phyloP scores from a whole-genome alignment of 2,888 invertebrate genomes.

The Hetaerina titia region DNA sequence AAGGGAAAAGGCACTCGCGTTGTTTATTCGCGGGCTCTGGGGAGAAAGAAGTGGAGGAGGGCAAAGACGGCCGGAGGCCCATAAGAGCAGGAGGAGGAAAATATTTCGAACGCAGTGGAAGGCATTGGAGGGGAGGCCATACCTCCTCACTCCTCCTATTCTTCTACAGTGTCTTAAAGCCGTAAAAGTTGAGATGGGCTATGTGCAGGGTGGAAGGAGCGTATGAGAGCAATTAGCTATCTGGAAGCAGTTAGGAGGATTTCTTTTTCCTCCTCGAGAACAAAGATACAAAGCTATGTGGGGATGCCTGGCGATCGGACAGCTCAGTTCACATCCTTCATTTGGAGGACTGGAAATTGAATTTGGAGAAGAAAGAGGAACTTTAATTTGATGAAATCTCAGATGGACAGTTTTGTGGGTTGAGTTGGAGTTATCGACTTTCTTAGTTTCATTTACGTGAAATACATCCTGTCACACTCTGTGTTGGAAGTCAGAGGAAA shows the following conservation, averaged over 20 bases:
- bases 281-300: neutral
- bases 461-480: too few species aligned
- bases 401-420: neutral
- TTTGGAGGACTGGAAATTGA: neutral
- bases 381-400: neutral
- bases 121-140: neutral
- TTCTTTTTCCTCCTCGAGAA: neutral
- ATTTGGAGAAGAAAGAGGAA: neutral
- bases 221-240: neutral
- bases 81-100: neutral
- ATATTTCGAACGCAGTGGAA: slow-evolving; percentile 8
- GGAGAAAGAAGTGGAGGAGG: neutral
- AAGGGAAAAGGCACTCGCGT: slow-evolving; percentile 60
- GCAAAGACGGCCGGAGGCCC: neutral
- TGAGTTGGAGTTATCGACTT: neutral
- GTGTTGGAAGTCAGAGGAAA: too few species aligned
- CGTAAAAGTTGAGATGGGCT: neutral
- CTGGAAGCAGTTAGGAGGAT: neutral
- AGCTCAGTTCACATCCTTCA: neutral
- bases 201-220: neutral
- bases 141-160: neutral
- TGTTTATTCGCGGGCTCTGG: slow-evolving; percentile 61
- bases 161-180: neutral
- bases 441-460: neutral
- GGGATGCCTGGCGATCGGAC: neutral